Evolutionary conservation across 2,888 invertebrate genomes (phyloP), one percentile per base, ranked within the genome.

Genomic region (Anarsia innoxiella): DNA sequence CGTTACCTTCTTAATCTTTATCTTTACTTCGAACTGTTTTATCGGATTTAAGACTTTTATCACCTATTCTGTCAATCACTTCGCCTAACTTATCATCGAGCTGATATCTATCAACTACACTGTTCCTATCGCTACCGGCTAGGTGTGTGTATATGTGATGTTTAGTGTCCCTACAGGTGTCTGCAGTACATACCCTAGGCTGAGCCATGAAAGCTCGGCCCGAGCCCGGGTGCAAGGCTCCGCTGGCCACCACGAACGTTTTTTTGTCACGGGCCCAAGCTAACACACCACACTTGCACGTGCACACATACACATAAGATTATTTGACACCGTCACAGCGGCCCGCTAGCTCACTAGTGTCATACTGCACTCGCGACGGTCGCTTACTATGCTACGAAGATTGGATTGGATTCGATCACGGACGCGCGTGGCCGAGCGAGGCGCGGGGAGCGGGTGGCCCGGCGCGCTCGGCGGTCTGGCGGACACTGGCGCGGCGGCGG

Each of bases 131-230:
- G 44, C 48, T 49, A 42, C 46, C 51, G 45, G 42, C 45, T 48
- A 54, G 44, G 47, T 51, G 55, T 45, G 48, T 53, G 52, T 53
- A 44, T 46, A 37, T 39, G 35, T 45, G 40, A 44, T 45, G 39
- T 51, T n/a, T n/a, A 46, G 46, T 16, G 31, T 25, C 25, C 16
- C 15, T 34, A 34, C 25, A 26, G 16, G 23, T 41, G 36, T 30
- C 26, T 15, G 29, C 41, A 51, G 75, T 80, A 89, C 91, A 87
- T 91, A 93, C 93, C 92, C 93, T 91, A 90, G 93, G 92, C 90
- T 93, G 93, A 89, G 93, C 93, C 93, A 93, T 93, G 90, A 89
- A 91, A 88, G 89, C 90, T 88, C 90, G 90, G 88, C 89, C 90
- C 88, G 89, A 89, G 86, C 77, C 83, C 75, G 84, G 82, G 82